phyloP scores from a whole-genome alignment of 2,888 invertebrate species.

The Protophormia terraenovae region DNA sequence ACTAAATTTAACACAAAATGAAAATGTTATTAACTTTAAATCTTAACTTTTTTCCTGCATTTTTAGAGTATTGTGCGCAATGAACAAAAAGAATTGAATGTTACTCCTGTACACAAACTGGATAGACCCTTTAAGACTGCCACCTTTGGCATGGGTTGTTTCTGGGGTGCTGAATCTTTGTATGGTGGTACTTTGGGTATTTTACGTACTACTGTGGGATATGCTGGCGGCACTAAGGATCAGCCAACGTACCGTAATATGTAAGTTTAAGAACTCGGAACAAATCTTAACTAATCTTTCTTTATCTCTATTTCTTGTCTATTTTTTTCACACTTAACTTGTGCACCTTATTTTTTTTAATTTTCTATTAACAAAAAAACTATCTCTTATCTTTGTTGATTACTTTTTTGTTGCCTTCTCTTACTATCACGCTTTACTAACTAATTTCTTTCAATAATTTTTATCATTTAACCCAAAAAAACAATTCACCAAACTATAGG shows the following conservation, averaged over 20 bases:
- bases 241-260: slow-evolving; percentile 92
- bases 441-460: slow-evolving; percentile 50
- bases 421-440: slow-evolving; percentile 64
- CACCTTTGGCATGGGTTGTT: slow-evolving; percentile 96
- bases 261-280: slow-evolving; percentile 83
- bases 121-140: slow-evolving; percentile 82
- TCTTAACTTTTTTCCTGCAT: neutral
- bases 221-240: slow-evolving; percentile 91
- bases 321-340: slow-evolving; percentile 26
- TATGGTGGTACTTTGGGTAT: slow-evolving; percentile 88
- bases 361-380: too few species aligned
- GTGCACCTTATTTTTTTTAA: neutral
- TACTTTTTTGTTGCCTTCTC: neutral
- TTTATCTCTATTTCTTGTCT: slow-evolving; percentile 67
- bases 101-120: slow-evolving; percentile 76
- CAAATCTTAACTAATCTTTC: slow-evolving; percentile 63
- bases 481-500: slow-evolving; percentile 81
- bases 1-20: neutral
- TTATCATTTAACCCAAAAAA: slow-evolving; percentile 57
- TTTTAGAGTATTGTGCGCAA: slow-evolving; percentile 78
- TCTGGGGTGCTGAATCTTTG: slow-evolving; percentile 94
- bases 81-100: slow-evolving; percentile 78
- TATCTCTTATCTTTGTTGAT: too few species aligned
- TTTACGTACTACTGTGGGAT: slow-evolving; percentile 95
- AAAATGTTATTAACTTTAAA: neutral